Evolutionary conservation across 2,888 invertebrate genomes (phyloP).

Genomic region (Augiades crinisus): DNA sequence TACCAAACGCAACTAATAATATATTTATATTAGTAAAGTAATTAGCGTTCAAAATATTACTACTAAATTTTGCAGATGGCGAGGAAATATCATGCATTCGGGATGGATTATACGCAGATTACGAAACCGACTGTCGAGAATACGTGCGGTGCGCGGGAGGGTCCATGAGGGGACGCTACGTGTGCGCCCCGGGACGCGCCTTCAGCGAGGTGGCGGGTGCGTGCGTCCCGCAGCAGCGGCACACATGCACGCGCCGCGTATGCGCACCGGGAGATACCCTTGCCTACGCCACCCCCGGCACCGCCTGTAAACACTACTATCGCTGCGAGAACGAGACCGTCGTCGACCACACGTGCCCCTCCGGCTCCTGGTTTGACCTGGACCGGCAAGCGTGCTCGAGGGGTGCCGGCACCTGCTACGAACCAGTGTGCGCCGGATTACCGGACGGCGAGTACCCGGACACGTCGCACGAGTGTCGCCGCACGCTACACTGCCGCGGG

Average conservation of each 20-base stretch:
- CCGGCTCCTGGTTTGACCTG: slow-evolving; percentile 79
- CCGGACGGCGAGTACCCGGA: slow-evolving; percentile 81
- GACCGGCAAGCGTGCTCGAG: slow-evolving; percentile 76
- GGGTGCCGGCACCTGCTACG: slow-evolving; percentile 80
- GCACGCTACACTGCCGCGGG: slow-evolving; percentile 72
- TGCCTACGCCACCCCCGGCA: slow-evolving; percentile 79
- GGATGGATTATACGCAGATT: slow-evolving; percentile 72
- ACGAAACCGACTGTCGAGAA: slow-evolving; percentile 65
- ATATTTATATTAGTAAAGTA: too few species aligned
- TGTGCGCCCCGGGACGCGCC: slow-evolving; percentile 60
- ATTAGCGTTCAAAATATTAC: too few species aligned
- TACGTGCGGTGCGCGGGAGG: slow-evolving; percentile 68
- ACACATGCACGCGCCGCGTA: slow-evolving; percentile 61
- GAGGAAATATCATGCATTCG: slow-evolving; percentile 51
- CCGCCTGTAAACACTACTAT: slow-evolving; percentile 81
- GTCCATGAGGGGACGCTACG: slow-evolving; percentile 50
- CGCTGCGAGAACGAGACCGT: slow-evolving; percentile 76
- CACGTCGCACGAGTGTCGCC: slow-evolving; percentile 79
- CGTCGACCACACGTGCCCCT: slow-evolving; percentile 72
- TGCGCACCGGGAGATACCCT: slow-evolving; percentile 58
- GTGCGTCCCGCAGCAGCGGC: slow-evolving; percentile 59
- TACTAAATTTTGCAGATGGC: too few species aligned
- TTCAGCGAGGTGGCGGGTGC: slow-evolving; percentile 68
- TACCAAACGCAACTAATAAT: too few species aligned
- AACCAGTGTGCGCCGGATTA: slow-evolving; percentile 81